phyloP scores from a whole-genome alignment of 2,888 invertebrate genomes.

The Mongoloraphidia duomilia region DNA sequence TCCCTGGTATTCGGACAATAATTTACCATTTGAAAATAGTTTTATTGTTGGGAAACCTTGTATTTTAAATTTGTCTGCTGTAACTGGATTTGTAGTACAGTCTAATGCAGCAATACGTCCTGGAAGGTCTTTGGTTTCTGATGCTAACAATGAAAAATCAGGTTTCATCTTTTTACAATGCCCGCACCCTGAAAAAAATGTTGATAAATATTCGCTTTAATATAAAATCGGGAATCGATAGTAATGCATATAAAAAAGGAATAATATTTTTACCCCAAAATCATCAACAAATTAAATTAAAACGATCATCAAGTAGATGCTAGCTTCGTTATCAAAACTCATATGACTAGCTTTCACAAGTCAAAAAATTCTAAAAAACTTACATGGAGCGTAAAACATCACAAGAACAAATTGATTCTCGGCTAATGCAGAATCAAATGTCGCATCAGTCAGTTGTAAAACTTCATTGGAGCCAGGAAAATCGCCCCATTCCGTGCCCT shows the following conservation, averaged over 20 bases:
- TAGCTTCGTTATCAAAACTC: no score
- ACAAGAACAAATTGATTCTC: conserved; percentile 46
- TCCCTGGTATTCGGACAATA: conserved; percentile 40
- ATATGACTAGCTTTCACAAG: no score
- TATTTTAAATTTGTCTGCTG: conserved; percentile 44
- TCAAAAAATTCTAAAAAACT: conserved; percentile 19
- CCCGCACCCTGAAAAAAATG: conserved; percentile 46
- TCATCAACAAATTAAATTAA: no score
- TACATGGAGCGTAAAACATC: conserved; percentile 69
- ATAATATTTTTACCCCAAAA: no score
- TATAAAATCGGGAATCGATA: neutral
- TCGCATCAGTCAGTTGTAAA: conserved; percentile 37
- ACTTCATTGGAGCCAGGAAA: conserved; percentile 33
- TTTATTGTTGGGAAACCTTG: conserved; percentile 54
- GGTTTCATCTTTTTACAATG: conserved; percentile 57
- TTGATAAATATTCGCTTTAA: neutral
- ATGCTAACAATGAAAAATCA: conserved; percentile 43
- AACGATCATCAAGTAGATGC: no score
- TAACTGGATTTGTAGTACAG: conserved; percentile 43
- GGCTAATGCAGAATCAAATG: conserved; percentile 43
- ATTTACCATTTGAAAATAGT: conserved; percentile 39
- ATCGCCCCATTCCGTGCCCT: conserved; percentile 29
- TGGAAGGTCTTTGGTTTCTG: conserved; percentile 30
- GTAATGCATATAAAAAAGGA: no score
- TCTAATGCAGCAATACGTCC: conserved; percentile 44